Evolutionary conservation across 2,888 invertebrate species (phyloP).

Genomic region (Leptinotarsa juncta): DNA sequence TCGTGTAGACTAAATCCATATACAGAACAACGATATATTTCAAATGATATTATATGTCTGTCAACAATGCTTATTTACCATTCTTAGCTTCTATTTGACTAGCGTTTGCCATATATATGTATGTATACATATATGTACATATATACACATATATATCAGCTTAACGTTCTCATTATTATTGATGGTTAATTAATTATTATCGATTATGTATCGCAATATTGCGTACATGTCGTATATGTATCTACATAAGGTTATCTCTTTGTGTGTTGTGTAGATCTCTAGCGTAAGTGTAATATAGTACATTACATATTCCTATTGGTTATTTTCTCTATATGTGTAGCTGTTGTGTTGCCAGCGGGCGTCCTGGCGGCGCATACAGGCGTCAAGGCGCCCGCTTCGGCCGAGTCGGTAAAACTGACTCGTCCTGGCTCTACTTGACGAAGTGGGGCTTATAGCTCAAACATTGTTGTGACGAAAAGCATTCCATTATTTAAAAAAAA

Average conservation of each 20-base stretch:
- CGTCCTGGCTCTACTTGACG: constrained; percentile 57
- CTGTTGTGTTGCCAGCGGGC: constrained; percentile 65
- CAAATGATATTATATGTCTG: constrained; percentile 64
- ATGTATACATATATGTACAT: constrained; percentile 34
- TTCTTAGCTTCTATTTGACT: constrained; percentile 65
- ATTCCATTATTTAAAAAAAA: constrained; percentile 66
- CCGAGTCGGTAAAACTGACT: constrained; percentile 51
- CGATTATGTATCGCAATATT: constrained; percentile 61
- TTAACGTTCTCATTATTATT: constrained; percentile 57
- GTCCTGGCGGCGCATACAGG: constrained; percentile 51
- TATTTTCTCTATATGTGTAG: constrained; percentile 67
- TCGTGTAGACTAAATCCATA: constrained; percentile 67
- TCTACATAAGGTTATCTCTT: constrained; percentile 66
- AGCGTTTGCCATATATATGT: constrained; percentile 61
- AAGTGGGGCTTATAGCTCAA: constrained; percentile 65
- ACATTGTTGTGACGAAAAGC: constrained; percentile 68
- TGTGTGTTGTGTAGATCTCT: constrained; percentile 68
- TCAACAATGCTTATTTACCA: constrained; percentile 65
- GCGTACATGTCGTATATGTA: constrained; percentile 55
- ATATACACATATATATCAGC: constrained; percentile 45
- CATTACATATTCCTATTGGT: constrained; percentile 66
- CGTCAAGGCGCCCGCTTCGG: constrained; percentile 58
- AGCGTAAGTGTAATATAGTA: constrained; percentile 64
- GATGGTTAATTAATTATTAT: constrained; percentile 58
- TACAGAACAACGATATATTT: constrained; percentile 68